These are phyloP conservation scores for Channa argus DNA, from an alignment of 2,113 vertebrate genomes.

Conservation along the genomic window DNA sequence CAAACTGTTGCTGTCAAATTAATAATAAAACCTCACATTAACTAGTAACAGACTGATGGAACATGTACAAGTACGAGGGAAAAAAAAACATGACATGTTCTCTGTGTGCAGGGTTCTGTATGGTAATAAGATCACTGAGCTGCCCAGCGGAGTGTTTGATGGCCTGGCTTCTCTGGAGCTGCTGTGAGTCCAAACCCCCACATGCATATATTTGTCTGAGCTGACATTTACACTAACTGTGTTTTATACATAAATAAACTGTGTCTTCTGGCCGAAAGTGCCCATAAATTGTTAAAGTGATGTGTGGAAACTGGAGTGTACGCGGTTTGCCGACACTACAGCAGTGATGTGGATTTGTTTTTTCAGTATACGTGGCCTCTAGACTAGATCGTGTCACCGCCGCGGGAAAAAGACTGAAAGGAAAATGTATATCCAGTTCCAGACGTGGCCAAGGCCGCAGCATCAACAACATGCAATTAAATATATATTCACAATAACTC, in stretches of 20 bases:
- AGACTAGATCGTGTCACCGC: neutral
- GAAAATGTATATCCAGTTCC: no score
- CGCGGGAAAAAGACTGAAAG: neutral
- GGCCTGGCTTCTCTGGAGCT: conserved; percentile 93
- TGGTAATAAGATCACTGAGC: conserved; percentile 96
- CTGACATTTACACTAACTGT: neutral
- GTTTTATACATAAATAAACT: conserved; percentile 10
- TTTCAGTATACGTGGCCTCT: no score
- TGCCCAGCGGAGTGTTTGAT: conserved; percentile 92
- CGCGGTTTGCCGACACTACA: no score
- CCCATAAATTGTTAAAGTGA: neutral
- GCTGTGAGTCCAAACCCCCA: conserved; percentile 86
- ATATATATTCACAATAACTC: no score
- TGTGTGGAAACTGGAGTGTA: neutral
- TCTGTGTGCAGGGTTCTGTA: conserved; percentile 90
- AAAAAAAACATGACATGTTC: neutral
- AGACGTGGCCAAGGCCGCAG: no score
- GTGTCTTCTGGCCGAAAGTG: neutral
- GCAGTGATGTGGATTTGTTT: no score
- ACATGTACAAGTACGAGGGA: neutral
- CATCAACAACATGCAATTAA: no score
- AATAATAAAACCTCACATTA: neutral
- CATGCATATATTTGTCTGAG: conserved; percentile 4
- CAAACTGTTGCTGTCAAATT: neutral
- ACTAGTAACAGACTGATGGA: neutral